Evolutionary conservation across 2,888 invertebrate genomes (phyloP), one percentile per base, ranked within the genome.

Genomic region (Herminia tarsipennalis): DNA sequence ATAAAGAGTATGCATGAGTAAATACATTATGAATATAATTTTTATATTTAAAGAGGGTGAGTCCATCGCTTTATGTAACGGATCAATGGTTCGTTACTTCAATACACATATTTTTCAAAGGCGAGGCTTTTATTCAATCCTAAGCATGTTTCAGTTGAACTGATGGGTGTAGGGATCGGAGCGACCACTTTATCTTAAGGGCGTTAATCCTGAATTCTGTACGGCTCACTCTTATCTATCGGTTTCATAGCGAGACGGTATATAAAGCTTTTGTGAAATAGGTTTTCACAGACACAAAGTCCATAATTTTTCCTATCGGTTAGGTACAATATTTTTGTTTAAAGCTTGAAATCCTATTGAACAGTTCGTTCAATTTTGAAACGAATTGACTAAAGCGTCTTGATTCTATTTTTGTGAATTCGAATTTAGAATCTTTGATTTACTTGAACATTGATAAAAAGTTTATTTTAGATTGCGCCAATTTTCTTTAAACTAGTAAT

Each of bases 191-290:
- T 77, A 76, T 75, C 67, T 71, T 69, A 56, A 51, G 70, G 58
- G 66, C 66, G 70, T 76, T 76, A 77, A 77, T 77, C 70, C 66
- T 54, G 48, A 66, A 68, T 52, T 62, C 63, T 56, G 60, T 66
- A 57, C 59, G 53, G 34, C 55, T 57, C 43, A 42, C 54, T 56
- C 59, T 70, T 73, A 74, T 76, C 72, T 70, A 54, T 56, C 49
- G 53, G 58, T 55, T 62, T 59, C 60, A 53, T 59, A 62, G 55
- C 28, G 37, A 39, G 55, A 48, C 39, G 42, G 52, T 22, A 30
- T 44, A 36, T 30, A 27, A 18, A 50, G 44, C 25, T 49, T 51
- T 67, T 54, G 44, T 52, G 27, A 51, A 65, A 45, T 53, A 53
- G 47, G 51, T 60, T 66, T 66, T 41, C 29, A 29, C 47, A 50